These are phyloP conservation scores for Pelosia muscerda DNA, from an alignment of 2,888 invertebrate species.

Conservation along the genomic window DNA sequence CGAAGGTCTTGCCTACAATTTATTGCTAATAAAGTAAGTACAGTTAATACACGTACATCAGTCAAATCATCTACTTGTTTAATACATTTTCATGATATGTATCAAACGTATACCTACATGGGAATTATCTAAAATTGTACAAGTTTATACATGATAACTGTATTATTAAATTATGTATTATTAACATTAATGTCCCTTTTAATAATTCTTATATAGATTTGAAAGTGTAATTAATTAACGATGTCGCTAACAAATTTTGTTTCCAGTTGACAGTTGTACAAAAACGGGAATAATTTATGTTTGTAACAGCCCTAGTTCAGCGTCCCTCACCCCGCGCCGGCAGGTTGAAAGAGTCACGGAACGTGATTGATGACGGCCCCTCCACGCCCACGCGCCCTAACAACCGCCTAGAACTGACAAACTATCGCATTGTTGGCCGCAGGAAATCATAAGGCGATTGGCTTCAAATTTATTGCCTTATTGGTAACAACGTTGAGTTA, in stretches of 20 bases:
- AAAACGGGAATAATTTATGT: constrained; percentile 82
- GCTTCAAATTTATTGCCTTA: constrained; percentile 70
- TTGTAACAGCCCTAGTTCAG: constrained; percentile 68
- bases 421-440: constrained; percentile 74
- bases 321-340: constrained; percentile 62
- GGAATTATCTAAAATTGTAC: constrained; percentile 42
- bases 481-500: constrained; percentile 55
- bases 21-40: constrained; percentile 29
- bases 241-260: constrained; percentile 81
- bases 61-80: background rate
- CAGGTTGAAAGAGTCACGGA: constrained; percentile 86
- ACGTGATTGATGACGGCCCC: constrained; percentile 82
- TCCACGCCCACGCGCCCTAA: constrained; percentile 75
- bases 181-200: constrained; percentile 53
- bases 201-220: constrained; percentile 54
- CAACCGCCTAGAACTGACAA: constrained; percentile 81
- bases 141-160: constrained; percentile 43
- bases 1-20: constrained; percentile 16
- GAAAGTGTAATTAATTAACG: constrained; percentile 78
- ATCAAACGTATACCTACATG: constrained; percentile 31
- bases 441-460: constrained; percentile 76
- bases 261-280: constrained; percentile 74
- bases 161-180: constrained; percentile 49
- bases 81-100: constrained; percentile 22
- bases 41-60: background rate